Percentiles rank a stretch among this genome's conserved stretches.
phyloP scores from a whole-genome alignment of 2,113 vertebrate species.

The Toxotes jaculatrix region DNA sequence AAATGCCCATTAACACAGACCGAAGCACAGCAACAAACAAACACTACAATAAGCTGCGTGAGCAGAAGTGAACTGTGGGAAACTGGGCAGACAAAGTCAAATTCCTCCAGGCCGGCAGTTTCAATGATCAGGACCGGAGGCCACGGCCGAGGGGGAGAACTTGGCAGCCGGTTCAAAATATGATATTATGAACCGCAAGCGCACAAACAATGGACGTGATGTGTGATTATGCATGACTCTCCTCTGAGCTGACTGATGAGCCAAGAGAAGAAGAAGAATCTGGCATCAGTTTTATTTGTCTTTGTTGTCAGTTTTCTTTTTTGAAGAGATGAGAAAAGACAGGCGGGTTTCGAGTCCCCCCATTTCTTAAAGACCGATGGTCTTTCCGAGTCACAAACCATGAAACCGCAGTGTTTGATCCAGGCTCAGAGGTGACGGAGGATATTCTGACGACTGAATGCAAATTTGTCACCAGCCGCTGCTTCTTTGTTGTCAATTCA shows the following conservation, averaged over 20 bases:
- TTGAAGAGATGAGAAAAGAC: slow-evolving; percentile 32
- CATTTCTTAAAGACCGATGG: neutral
- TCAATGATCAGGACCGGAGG: slow-evolving; percentile 78
- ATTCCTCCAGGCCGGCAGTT: slow-evolving; percentile 57
- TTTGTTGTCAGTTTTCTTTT: slow-evolving; percentile 48
- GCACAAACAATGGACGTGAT: slow-evolving; percentile 67
- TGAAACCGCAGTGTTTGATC: slow-evolving; percentile 33
- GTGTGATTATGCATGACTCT: slow-evolving; percentile 44
- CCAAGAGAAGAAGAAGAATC: neutral
- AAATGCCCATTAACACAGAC: neutral
- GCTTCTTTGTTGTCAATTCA: neutral
- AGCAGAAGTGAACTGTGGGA: slow-evolving; percentile 58
- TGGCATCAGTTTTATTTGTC: slow-evolving; percentile 45
- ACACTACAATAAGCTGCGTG: slow-evolving; percentile 1
- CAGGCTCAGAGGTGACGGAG: slow-evolving; percentile 7
- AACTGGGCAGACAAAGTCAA: slow-evolving; percentile 54
- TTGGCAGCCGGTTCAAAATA: slow-evolving; percentile 63
- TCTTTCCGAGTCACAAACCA: slow-evolving; percentile 36
- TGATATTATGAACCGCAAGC: slow-evolving; percentile 65
- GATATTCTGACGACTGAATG: neutral
- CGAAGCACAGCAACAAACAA: slow-evolving; percentile 19
- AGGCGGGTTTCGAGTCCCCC: neutral
- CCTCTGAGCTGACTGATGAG: neutral
- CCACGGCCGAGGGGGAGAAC: slow-evolving; percentile 11
- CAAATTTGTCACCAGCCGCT: slow-evolving; percentile 13